Base-by-base conservation (phyloP, 2,888 invertebrate species). In the Drosophila emarginata region DNA sequence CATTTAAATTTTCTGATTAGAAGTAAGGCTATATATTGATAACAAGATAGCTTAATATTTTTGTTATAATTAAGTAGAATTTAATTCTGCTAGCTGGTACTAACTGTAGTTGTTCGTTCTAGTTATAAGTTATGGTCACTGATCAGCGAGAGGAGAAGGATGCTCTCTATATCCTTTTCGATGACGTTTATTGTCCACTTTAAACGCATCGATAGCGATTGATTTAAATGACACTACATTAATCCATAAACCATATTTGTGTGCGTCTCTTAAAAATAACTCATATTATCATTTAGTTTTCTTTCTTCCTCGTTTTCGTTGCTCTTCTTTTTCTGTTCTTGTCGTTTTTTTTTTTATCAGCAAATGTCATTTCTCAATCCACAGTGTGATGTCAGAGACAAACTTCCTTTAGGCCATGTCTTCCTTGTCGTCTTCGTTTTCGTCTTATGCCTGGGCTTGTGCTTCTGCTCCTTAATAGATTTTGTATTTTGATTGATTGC, bases 401-500 rank as follows among this genome's bases (percentile, higher is more conserved):
- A 62, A 53, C 65, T 78, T 68, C 59, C 85, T 73, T 67, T 32
- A 39, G 79, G 80, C 72, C 15, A 65, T 65, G 61, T 74, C 69
- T 67, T n/a, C n/a, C n/a, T n/a, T 65, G 61, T 52, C 64, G 57
- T 75, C 62, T 39, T 67, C 58, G 54, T 65, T 63, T 39, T 59
- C 56, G 45, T 45, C 45, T 45, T 45, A 45, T 45, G 40, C 40
- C 40, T 45, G 40, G 14, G 18, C 21, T 21, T 45, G 45, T 66
- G 74, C 51, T 37, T 36, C 68, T 63, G 68, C 28, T 70, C 69
- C 75, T 65, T 88, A 83, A 88, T 84, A 88, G 84, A 88, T 88
- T 85, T 85, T 87, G 87, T 88, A 87, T 85, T 85, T 85, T 85
- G 84, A 85, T 85, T 85, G 84, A 85, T 85, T 85, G 87, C 84